phyloP scores from a whole-genome alignment of 2,113 vertebrate species.

The Oophaga pumilio region DNA sequence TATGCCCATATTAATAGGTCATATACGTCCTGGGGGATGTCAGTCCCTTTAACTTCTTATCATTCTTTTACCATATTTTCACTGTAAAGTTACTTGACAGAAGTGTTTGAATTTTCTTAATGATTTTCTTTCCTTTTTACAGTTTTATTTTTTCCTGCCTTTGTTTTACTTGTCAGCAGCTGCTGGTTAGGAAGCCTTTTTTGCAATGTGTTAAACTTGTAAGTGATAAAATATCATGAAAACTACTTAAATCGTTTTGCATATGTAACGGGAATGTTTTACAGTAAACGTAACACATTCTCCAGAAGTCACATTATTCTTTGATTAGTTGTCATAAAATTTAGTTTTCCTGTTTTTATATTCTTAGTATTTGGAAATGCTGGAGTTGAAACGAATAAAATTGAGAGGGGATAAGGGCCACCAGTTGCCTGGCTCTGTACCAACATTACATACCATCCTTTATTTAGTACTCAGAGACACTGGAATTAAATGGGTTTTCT shows the following conservation, averaged over 20 bases:
- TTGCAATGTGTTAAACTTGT: background rate
- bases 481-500: too few species aligned
- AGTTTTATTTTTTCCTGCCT: background rate
- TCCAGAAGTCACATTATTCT: background rate
- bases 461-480: too few species aligned
- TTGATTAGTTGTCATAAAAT: background rate
- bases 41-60: background rate
- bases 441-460: too few species aligned
- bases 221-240: background rate
- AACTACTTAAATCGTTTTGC: background rate
- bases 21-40: too few species aligned
- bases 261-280: background rate
- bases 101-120: background rate
- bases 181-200: background rate
- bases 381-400: background rate
- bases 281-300: background rate
- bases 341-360: background rate
- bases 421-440: too few species aligned
- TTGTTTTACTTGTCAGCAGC: background rate
- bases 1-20: too few species aligned
- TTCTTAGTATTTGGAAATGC: background rate
- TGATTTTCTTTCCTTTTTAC: background rate
- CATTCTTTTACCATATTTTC: background rate
- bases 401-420: too few species aligned
- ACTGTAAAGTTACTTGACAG: background rate